phyloP scores from a whole-genome alignment of 2,113 vertebrate species.

The Felis chaus region DNA sequence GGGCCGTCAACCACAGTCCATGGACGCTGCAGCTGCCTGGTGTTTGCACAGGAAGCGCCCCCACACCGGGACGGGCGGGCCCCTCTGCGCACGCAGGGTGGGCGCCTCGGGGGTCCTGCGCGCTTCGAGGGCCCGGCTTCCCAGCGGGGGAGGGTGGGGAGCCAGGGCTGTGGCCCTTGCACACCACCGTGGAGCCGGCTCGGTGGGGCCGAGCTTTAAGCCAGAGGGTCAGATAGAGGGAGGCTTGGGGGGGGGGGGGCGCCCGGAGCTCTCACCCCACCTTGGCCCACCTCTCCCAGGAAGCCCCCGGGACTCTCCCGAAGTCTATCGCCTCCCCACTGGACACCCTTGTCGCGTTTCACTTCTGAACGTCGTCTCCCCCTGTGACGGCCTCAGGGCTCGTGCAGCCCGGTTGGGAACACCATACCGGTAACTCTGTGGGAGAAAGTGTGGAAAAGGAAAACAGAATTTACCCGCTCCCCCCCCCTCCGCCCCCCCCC shows the following conservation, averaged over 20 bases:
- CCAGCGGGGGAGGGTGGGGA: neutral
- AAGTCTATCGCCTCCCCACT: neutral
- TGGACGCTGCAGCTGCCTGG: neutral
- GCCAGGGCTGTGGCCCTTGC: neutral
- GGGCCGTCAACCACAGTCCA: slow-evolving; percentile 71
- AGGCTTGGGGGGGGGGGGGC: no score
- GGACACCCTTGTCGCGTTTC: no score
- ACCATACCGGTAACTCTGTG: fast-evolving
- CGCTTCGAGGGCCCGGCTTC: neutral
- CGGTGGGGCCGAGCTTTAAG: no score
- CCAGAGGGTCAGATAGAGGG: neutral
- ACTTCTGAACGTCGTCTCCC: no score
- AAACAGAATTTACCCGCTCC: neutral
- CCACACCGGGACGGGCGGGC: fast-evolving
- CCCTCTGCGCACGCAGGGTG: neutral
- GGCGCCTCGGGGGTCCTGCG: neutral
- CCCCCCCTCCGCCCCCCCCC: fast-evolving
- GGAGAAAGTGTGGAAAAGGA: neutral
- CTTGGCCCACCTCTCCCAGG: neutral
- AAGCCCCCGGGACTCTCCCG: neutral
- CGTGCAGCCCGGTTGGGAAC: neutral
- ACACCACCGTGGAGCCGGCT: neutral
- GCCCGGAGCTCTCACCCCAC: fast-evolving
- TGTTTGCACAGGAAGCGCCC: slow-evolving; percentile 53
- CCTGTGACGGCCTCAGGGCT: neutral